These are phyloP conservation scores for Hypotaenidia okinawae DNA, from an alignment of 2,797 vertebrate genomes.

Conservation along the genomic window DNA sequence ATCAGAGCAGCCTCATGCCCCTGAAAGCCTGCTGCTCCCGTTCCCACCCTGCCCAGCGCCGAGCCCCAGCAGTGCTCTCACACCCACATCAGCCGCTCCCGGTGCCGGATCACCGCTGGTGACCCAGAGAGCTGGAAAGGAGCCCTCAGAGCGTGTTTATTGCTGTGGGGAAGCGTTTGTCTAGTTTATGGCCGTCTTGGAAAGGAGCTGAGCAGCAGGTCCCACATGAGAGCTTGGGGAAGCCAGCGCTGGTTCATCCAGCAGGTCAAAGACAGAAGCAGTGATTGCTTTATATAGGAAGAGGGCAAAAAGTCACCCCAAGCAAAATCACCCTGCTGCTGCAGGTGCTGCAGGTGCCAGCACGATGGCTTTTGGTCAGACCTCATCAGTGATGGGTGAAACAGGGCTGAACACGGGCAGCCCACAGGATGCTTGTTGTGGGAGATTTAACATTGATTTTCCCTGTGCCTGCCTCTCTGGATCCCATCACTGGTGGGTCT, in stretches of 20 bases:
- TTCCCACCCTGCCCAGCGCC: not conserved
- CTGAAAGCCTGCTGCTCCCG: not conserved
- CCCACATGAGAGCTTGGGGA: fast-evolving
- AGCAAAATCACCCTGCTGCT: not conserved
- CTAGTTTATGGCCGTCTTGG: not conserved
- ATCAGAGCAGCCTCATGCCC: not conserved
- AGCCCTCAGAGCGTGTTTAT: not conserved
- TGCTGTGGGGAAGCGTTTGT: not conserved
- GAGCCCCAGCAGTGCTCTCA: not conserved
- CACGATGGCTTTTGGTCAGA: not conserved
- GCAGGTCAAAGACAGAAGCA: not conserved
- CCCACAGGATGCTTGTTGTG: fast-evolving
- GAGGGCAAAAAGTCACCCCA: not conserved
- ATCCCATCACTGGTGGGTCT: fast-evolving
- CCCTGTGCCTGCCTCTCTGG: fast-evolving
- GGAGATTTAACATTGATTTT: too few species aligned
- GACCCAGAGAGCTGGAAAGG: not conserved
- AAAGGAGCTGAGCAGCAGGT: not conserved
- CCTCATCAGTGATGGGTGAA: not conserved
- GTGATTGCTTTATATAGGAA: fast-evolving
- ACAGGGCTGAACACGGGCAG: not conserved
- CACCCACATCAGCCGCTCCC: not conserved
- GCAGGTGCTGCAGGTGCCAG: not conserved
- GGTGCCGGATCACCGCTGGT: not conserved
- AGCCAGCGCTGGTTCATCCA: not conserved